Percentiles rank a stretch among this genome's conserved stretches.
These are phyloP conservation scores for Acromyrmex charruanus DNA, from an alignment of 1,140 invertebrate species.

Conservation along the genomic window DNA sequence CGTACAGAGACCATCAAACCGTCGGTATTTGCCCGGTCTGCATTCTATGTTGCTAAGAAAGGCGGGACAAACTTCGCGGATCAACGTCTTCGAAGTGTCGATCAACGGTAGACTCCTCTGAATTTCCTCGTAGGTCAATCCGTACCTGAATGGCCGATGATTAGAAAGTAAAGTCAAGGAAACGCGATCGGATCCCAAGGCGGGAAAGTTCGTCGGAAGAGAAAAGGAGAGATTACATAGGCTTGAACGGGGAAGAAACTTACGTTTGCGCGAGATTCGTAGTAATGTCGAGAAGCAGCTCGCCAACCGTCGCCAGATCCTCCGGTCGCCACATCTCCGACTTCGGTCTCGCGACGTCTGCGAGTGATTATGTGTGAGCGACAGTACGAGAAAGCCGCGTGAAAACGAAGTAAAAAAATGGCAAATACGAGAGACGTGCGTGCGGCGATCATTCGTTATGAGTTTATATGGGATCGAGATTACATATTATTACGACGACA, in stretches of 20 bases:
- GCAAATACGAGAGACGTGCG: not conserved
- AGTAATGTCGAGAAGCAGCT: conserved; percentile 94
- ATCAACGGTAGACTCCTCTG: conserved; percentile 95
- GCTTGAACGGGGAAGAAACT: conserved; percentile 79
- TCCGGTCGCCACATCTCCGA: conserved; percentile 90
- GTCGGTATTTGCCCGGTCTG: conserved; percentile 95
- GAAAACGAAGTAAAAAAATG: not conserved
- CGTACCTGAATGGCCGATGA: conserved; percentile 89
- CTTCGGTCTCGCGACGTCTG: conserved; percentile 92
- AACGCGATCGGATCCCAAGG: not conserved
- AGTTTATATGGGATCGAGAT: not conserved
- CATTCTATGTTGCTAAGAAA: conserved; percentile 96
- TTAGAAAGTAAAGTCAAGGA: conserved; percentile 11
- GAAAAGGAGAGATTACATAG: not conserved
- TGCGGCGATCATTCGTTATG: not conserved
- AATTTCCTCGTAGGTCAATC: conserved; percentile 94
- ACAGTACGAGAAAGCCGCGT: not conserved
- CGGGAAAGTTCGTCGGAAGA: not conserved
- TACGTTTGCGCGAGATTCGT: conserved; percentile 94
- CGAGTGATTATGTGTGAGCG: conserved; percentile 43
- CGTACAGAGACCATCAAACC: conserved; percentile 96
- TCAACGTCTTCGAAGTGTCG: conserved; percentile 95
- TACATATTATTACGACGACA: not conserved
- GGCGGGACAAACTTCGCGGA: conserved; percentile 95
- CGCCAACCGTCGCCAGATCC: conserved; percentile 94